phyloP scores from a whole-genome alignment of 2,113 vertebrate species.

The Eudyptes chrysolophus region DNA sequence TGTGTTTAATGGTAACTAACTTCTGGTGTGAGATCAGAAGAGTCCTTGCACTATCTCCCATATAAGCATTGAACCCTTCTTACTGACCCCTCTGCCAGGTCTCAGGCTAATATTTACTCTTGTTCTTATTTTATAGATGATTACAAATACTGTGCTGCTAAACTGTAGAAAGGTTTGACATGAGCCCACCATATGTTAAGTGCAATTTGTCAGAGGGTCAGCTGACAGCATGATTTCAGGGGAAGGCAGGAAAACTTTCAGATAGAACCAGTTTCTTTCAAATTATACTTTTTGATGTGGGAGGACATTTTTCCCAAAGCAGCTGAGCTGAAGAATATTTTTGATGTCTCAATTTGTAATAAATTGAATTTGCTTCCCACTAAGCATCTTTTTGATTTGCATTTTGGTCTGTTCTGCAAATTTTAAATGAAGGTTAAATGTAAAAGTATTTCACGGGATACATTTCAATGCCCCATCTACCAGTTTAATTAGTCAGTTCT shows the following conservation, averaged over 20 bases:
- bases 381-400: not conserved
- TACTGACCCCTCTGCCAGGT: not conserved
- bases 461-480: not conserved
- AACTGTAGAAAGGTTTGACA: not conserved
- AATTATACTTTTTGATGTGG: not conserved
- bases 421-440: not conserved
- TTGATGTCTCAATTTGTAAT: not conserved
- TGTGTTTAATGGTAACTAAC: not conserved
- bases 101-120: not conserved
- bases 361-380: not conserved
- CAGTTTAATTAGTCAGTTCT: not conserved
- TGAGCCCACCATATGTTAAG: not conserved
- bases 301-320: not conserved
- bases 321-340: not conserved
- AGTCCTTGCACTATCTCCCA: not conserved
- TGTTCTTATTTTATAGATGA: not conserved
- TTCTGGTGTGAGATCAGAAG: not conserved
- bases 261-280: not conserved
- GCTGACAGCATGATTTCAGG: not conserved
- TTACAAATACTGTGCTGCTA: not conserved
- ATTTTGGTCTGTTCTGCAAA: not conserved
- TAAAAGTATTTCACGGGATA: not conserved
- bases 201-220: not conserved
- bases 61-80: not conserved
- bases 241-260: not conserved